Evolutionary conservation across 1,140 invertebrate species (phyloP), one percentile per base, ranked within the genome.

Genomic region (Paramacrobiotus metropolitanus): DNA sequence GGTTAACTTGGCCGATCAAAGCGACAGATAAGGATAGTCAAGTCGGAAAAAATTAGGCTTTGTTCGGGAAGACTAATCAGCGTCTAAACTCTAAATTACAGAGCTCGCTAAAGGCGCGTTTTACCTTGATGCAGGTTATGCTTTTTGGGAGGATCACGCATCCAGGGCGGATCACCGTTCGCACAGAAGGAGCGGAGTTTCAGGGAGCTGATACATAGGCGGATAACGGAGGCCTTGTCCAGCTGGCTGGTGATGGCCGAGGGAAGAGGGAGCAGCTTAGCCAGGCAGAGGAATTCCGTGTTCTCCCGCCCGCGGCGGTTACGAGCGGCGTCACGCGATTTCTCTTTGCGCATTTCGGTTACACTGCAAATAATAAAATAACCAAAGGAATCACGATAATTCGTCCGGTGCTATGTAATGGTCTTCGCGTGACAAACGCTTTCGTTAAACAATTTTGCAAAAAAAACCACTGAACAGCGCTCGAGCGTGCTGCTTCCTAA

Each of bases 221-320:
- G 81, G 77, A 96, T 95, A 72, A 97, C 95, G 68, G 91, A 95
- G 28, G 93, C 93, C 77, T 97, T 97, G 77, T 97, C 93, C 76
- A 96, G 78, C 74, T 96, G 93, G 65, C 86, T 88, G 65, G 92
- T 96, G 72, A 96, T 96, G 68, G 91, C 91, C 1, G 86, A 83
- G 0, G 92, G 92, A 34, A 96, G 78, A 0, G 92, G 92, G 65
- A 97, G 77, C 84, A 97, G 87, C 77, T 95, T 95, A 64, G 92
- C 91, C 72, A 97, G 76, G 76, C 95, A 91, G 76, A 94, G 94
- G 76, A 96, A 97, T 75, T 96, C 92, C 71, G 86, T 93, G 77
- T 97, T 97, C 75, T 96, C 93, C 70, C 96, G 96, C 29, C 91
- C 91, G 34, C 92, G 80, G 31, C 93, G 76, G 3, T 87, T 91